These are phyloP conservation scores for Chaenodraco wilsoni DNA, from an alignment of 2,797 vertebrate genomes.

Conservation along the genomic window DNA sequence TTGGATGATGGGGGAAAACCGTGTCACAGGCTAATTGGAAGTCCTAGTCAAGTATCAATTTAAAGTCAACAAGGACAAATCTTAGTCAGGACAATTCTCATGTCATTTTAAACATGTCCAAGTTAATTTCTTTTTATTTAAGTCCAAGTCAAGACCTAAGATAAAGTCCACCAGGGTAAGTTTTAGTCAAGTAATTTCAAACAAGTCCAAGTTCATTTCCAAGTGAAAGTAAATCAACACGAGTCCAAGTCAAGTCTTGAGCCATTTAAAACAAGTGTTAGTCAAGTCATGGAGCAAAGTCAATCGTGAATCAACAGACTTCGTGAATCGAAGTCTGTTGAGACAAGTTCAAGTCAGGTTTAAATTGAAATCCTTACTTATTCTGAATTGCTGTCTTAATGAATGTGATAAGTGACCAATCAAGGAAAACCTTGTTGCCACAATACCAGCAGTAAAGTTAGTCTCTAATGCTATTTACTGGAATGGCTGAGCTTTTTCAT, in stretches of 20 bases:
- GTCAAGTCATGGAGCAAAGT: neutral
- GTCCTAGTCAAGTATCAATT: neutral
- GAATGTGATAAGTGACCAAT: slow-evolving; percentile 40
- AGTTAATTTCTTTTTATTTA: neutral
- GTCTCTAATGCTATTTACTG: slow-evolving; percentile 24
- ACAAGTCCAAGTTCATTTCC: neutral
- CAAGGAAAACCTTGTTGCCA: slow-evolving; percentile 27
- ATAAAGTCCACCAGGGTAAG: neutral
- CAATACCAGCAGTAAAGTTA: slow-evolving; percentile 42
- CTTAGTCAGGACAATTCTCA: neutral
- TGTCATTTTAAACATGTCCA: neutral
- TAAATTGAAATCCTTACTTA: neutral
- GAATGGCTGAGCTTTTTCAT: slow-evolving; percentile 41
- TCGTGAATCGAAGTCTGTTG: too few species aligned
- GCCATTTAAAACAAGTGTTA: neutral
- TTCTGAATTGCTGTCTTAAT: slow-evolving; percentile 21
- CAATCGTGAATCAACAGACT: neutral
- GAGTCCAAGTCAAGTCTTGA: neutral
- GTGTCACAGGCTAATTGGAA: too few species aligned
- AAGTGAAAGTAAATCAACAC: neutral
- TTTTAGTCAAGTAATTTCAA: neutral
- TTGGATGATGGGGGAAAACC: too few species aligned
- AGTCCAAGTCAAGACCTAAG: neutral
- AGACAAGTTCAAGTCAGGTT: neutral
- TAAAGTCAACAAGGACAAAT: neutral